Evolutionary conservation across 2,888 invertebrate species (phyloP), one percentile per base, ranked within the genome.

Genomic region (Megalurothrips usitatus): DNA sequence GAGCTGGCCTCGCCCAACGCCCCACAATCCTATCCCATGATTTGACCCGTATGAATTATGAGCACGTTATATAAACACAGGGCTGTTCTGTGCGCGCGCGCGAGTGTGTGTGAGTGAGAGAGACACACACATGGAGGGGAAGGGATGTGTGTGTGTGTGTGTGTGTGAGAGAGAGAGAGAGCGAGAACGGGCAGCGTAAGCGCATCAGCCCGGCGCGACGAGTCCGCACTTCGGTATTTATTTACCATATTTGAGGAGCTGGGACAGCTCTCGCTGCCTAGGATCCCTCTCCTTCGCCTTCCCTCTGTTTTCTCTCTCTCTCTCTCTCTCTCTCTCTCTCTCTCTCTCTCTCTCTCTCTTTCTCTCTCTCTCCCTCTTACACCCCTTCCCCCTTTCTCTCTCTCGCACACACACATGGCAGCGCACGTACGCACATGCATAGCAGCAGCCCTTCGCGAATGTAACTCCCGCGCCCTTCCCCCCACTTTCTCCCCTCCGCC

Each of bases 291-390:
- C n/a, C 34, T 43, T 43, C 34, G 34, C 34, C 34, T 43, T 4
- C 6, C 6, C 34, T 43, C 34, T 43, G 6, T 43, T 43, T 43
- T 68, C 68, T 79, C 78, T 80, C 79, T 79, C 43, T 75, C 47
- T 78, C 34, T 75, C 80, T 75, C 28, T 47, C 63, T 79, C 26
- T 63, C 52, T 79, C 48, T 81, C 34, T 11, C n/a, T 79, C 43
- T 68, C 63, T 81, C 34, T 78, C 78, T 52, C 63, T 75, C 47
- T 78, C 19, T 68, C 48, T 23, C 34, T 81, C 49, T 68, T 6
- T 23, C 68, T 68, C 23, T 68, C 68, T 23, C 68, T 11, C 68
- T 23, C 68, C 23, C 68, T 23, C 23, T 23, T 1, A 23, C 68
- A 68, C 68, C 6, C 68, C 23, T 11, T 8, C 23, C 6, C 23